A percentile compares a stretch with the other conserved stretches of the same genome.
phyloP scores from a whole-genome alignment of 2,888 invertebrate genomes.

The Netelia melanura region DNA sequence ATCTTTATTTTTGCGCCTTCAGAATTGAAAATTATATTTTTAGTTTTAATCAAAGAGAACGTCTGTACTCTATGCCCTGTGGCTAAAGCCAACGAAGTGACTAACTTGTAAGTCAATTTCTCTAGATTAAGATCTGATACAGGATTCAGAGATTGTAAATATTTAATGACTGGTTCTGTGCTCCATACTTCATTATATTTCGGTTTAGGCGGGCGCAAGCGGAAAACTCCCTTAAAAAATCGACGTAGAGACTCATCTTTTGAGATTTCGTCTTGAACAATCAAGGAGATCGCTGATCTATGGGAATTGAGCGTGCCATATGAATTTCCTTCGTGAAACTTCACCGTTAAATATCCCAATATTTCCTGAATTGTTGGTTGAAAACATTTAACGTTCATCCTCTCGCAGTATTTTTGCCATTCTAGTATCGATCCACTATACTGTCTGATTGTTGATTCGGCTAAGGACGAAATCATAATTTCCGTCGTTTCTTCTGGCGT shows the following conservation, averaged over 20 bases:
- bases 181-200: conserved; percentile 73
- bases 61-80: conserved; percentile 47
- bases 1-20: conserved; percentile 54
- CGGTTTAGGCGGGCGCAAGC: conserved; percentile 62
- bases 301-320: conserved; percentile 73
- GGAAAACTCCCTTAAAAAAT: conserved; percentile 71
- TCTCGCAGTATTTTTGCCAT: conserved; percentile 60
- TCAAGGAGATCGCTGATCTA: conserved; percentile 68
- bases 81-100: conserved; percentile 21
- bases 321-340: conserved; percentile 39
- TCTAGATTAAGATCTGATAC: conserved; percentile 13
- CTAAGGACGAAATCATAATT: conserved; percentile 69
- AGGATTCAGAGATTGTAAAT: conserved; percentile 7
- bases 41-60: conserved; percentile 11
- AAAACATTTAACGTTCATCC: conserved; percentile 23
- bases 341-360: conserved; percentile 46
- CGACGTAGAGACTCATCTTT: conserved; percentile 49
- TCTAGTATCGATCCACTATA: conserved; percentile 67
- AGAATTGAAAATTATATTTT: not conserved
- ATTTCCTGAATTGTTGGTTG: conserved; percentile 40
- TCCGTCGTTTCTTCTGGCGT: conserved; percentile 64
- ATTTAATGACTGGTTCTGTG: conserved; percentile 61
- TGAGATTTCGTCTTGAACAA: conserved; percentile 56
- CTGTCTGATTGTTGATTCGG: conserved; percentile 71
- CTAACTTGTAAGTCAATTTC: conserved; percentile 28